These are phyloP conservation scores for Slavum lentiscoides DNA, from an alignment of 2,888 invertebrate genomes.

Conservation along the genomic window DNA sequence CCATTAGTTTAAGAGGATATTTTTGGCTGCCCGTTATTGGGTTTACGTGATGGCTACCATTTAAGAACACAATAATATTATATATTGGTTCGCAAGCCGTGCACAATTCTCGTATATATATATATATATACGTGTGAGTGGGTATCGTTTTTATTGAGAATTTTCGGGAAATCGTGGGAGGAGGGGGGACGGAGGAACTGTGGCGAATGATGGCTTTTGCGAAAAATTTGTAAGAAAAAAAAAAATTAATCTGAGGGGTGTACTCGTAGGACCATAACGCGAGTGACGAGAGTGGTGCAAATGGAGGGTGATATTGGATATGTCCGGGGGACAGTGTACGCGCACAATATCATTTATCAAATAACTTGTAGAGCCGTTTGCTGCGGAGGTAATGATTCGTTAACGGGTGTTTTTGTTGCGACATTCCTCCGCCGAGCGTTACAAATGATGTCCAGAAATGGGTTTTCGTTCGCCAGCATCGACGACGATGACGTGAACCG, in stretches of 20 bases:
- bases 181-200: no score
- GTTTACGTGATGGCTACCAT: slow-evolving; percentile 45
- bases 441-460: slow-evolving; percentile 52
- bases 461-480: not conserved
- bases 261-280: not conserved
- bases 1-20: no score
- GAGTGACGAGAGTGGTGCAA: slow-evolving; percentile 36
- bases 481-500: slow-evolving; percentile 15
- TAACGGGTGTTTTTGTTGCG: slow-evolving; percentile 48
- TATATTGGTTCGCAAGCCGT: slow-evolving; percentile 1
- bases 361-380: slow-evolving; percentile 48
- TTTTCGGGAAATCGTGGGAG: not conserved
- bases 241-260: slow-evolving; percentile 40
- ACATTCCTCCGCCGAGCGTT: slow-evolving; percentile 37
- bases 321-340: slow-evolving; percentile 13
- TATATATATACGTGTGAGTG: not conserved
- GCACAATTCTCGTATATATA: no score
- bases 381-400: slow-evolving; percentile 51
- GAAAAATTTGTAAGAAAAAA: slow-evolving; percentile 23
- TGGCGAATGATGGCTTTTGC: not conserved
- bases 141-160: slow-evolving; percentile 14
- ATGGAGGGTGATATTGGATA: slow-evolving; percentile 47
- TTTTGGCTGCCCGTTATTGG: slow-evolving; percentile 18
- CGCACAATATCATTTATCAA: slow-evolving; percentile 40
- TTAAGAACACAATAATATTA: slow-evolving; percentile 29